Conservation (phyloP, 2,888 invertebrate species). For the Ceraclea dissimilis region DNA sequence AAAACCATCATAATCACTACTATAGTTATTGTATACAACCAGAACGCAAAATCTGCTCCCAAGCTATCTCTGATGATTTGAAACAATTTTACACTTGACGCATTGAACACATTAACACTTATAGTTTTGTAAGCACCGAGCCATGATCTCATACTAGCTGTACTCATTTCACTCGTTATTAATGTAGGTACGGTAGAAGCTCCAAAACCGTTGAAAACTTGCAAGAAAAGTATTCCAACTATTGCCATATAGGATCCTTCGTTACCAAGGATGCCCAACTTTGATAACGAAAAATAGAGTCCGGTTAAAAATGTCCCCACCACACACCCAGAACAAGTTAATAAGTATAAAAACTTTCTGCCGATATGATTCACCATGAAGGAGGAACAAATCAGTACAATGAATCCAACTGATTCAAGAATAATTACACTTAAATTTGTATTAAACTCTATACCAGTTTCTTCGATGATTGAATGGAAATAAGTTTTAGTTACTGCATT, state of each 20-base stretch:
- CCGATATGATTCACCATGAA: conserved; percentile 11
- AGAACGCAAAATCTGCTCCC: conserved; percentile 8
- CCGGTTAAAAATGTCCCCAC: conserved; percentile 10
- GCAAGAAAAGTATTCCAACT: neutral
- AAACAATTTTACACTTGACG: conserved; percentile 7
- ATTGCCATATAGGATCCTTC: conserved; percentile 7
- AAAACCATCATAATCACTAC: neutral
- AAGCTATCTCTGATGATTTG: conserved; percentile 8
- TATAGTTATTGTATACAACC: conserved; percentile 6
- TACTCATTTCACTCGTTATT: conserved; percentile 16
- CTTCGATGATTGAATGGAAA: conserved; percentile 11
- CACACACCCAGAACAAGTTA: conserved; percentile 6
- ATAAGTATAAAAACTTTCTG: conserved; percentile 5
- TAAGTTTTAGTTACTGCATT: conserved; percentile 4
- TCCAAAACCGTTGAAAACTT: conserved; percentile 9
- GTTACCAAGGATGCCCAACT: neutral
- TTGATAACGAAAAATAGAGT: conserved; percentile 7
- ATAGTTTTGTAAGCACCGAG: conserved; percentile 14
- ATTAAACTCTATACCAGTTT: conserved; percentile 4
- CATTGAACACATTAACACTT: conserved; percentile 5
- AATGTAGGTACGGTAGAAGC: conserved; percentile 4
- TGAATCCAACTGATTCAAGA: conserved; percentile 7
- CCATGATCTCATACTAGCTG: conserved; percentile 16
- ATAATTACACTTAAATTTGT: conserved; percentile 8
- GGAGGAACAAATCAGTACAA: conserved; percentile 1